Percentiles rank a stretch among this genome's conserved stretches.
Conservation (phyloP, 92 coral and sea anemone species). For the Parazoanthus atlanticus region DNA sequence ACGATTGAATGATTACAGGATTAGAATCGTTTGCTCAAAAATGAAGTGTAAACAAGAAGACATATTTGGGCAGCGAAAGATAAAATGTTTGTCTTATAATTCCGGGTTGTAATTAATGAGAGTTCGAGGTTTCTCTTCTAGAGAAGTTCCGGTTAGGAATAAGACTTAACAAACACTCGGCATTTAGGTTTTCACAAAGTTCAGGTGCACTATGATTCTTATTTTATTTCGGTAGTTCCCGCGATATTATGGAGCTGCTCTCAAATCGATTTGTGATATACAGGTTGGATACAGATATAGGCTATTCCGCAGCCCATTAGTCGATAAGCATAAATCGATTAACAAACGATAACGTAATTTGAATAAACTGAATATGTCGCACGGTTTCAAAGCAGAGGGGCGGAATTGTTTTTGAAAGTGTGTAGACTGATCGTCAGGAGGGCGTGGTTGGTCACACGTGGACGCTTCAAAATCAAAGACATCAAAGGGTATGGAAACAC, state of each 20-base stretch:
- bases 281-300: background rate
- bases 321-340: conserved; percentile 29
- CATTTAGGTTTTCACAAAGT: background rate
- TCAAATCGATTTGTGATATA: background rate
- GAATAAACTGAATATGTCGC: background rate
- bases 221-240: background rate
- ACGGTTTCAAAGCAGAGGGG: background rate
- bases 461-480: background rate
- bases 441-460: conserved; percentile 6
- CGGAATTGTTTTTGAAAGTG: background rate
- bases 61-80: conserved; percentile 10
- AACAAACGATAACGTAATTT: conserved; percentile 10
- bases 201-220: background rate
- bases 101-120: background rate
- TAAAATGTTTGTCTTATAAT: conserved; percentile 20
- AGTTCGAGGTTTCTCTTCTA: background rate
- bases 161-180: background rate
- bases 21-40: conserved; percentile 16
- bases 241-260: background rate
- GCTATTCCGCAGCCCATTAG: conserved; percentile 31
- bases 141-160: background rate
- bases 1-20: conserved; percentile 15
- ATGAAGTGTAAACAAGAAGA: conserved; percentile 36
- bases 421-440: conserved; percentile 26
- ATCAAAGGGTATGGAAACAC: background rate